Evolutionary conservation across 2,888 invertebrate genomes (phyloP), one percentile per base, ranked within the genome.

Genomic region (Eilema depressum): DNA sequence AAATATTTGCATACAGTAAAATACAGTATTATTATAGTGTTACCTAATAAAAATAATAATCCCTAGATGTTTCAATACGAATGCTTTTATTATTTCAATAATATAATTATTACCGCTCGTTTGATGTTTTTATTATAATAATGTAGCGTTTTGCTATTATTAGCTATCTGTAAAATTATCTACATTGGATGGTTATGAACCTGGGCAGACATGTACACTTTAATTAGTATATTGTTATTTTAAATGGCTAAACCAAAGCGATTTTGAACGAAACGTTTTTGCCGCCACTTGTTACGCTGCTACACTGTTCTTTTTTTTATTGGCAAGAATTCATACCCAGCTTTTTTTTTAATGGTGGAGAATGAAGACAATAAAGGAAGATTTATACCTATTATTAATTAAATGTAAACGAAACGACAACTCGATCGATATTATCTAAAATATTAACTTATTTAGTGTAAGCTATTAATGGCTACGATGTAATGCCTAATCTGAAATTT

Each of bases 331-430:
- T 81, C 80, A 83, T 83, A 80, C 89, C 91, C 89, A 88, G 89
- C 91, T 93, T 93, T 88, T 90, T 33, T 93, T 91, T 90, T 83
- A 88, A 91, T 90, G 88, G 88, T 93, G 90, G 91, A 93, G 90
- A 91, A 92, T 91, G 90, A 95, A 94, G 95, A 95, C 95, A 95
- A 95, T 95, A 95, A 93, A 93, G 92, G 93, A 93, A 95, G 91
- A 94, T 91, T 93, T 93, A 92, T 94, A 95, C 92, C 88, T 94
- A 93, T 89, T 88, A 93, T 91, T 91, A 92, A 91, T 91, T 87
- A 93, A 89, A 92, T 82, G 73, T 88, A 92, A 89, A 93, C 92
- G 89, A 93, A 88, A 87, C 88, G 89, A 89, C 89, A 89, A 90
- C 88, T 91, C 89, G 91, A 92, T 89, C 87, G 91, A 93, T 92